Conservation (phyloP, 2,113 vertebrate species). For the Acanthochromis polyacanthus region DNA sequence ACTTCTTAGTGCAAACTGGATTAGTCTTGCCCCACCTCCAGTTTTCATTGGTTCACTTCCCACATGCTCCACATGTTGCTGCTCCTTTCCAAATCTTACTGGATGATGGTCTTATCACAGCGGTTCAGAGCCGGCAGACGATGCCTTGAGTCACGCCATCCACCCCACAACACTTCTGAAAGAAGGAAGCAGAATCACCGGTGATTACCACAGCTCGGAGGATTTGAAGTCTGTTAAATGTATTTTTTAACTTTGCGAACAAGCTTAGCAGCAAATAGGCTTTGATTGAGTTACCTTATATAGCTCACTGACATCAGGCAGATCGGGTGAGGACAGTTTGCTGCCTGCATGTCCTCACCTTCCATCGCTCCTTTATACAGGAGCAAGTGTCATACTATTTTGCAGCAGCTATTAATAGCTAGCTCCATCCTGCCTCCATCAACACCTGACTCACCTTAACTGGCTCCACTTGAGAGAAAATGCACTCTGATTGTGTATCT, state of each 20-base stretch:
- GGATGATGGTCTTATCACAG: slow-evolving; percentile 33
- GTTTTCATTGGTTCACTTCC: slow-evolving; percentile 1
- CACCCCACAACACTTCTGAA: background rate
- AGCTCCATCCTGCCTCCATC: slow-evolving; percentile 30
- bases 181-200: slow-evolving; percentile 8
- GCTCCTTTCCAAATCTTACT: slow-evolving; percentile 11
- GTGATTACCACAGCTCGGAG: slow-evolving; percentile 13
- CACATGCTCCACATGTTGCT: slow-evolving; percentile 22
- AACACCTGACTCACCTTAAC: slow-evolving; percentile 54
- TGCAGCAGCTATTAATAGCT: slow-evolving; percentile 65
- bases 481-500: background rate
- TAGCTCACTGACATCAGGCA: background rate
- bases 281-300: slow-evolving; percentile 20
- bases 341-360: slow-evolving; percentile 15
- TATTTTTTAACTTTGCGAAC: slow-evolving; percentile 35
- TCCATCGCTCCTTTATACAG: slow-evolving; percentile 6
- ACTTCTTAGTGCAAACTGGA: background rate
- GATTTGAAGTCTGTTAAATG: slow-evolving; percentile 30
- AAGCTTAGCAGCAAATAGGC: slow-evolving; percentile 29
- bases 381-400: slow-evolving; percentile 45
- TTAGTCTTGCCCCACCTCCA: background rate
- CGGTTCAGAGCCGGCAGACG: slow-evolving; percentile 10
- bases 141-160: background rate
- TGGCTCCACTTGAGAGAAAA: slow-evolving; percentile 44
- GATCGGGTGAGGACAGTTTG: slow-evolving; percentile 29